Evolutionary conservation across 2,888 invertebrate species (phyloP).

Genomic region (Lydus trimaculatus): DNA sequence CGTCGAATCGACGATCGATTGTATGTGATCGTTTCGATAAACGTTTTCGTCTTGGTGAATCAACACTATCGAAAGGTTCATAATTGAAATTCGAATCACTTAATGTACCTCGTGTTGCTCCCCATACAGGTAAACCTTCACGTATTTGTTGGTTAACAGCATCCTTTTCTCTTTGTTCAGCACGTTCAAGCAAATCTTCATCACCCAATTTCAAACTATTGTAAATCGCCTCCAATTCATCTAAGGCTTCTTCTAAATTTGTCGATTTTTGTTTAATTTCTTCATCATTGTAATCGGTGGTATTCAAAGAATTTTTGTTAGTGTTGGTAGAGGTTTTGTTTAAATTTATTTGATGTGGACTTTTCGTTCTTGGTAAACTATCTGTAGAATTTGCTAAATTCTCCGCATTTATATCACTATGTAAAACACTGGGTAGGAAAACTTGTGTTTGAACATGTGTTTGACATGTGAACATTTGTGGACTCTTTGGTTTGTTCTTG

Average conservation of each 20-base stretch:
- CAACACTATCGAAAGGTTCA: conserved; percentile 54
- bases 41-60: conserved; percentile 51
- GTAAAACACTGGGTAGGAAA: conserved; percentile 51
- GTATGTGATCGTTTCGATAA: conserved; percentile 59
- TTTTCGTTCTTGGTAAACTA: conserved; percentile 5
- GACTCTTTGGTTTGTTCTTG: conserved; percentile 42
- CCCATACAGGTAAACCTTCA: conserved; percentile 42
- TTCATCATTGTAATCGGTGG: conserved; percentile 23
- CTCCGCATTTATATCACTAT: conserved; percentile 35
- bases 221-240: conserved; percentile 90
- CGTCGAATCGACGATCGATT: conserved; percentile 75
- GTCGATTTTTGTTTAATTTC: conserved; percentile 69
- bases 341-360: not conserved
- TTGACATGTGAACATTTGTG: conserved; percentile 56
- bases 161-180: conserved; percentile 73
- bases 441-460: conserved; percentile 56
- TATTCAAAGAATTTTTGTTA: not conserved
- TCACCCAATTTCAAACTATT: conserved; percentile 86
- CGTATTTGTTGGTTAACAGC: conserved; percentile 50
- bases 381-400: conserved; percentile 21
- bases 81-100: conserved; percentile 59
- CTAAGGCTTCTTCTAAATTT: conserved; percentile 86
- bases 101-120: conserved; percentile 49
- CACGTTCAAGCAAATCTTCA: conserved; percentile 81
- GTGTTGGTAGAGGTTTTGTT: not conserved